Base-by-base conservation (phyloP, 2,113 vertebrate genomes). In the Piaya cayana region DNA sequence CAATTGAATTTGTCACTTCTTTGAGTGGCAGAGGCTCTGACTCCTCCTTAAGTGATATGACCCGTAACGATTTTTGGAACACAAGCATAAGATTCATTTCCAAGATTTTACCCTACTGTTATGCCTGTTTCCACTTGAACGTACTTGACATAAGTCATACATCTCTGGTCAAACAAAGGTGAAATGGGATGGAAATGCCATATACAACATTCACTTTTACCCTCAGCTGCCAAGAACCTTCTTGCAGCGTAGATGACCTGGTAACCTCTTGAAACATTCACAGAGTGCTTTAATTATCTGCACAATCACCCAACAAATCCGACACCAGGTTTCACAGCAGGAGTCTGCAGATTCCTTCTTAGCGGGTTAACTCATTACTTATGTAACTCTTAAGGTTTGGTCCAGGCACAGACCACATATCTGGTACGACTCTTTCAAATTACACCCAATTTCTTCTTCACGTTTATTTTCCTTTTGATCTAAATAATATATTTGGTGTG, bases 1-100 rank as follows among this genome's bases (percentile, higher is more conserved):
- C 42, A 79, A 88, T 30, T 95, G 75, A 84, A 93, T 90, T 86
- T 90, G 70, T 94, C 83, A 81, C 88, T 79, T 39, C 67, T 96
- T 63, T 87, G 59, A 90, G 83, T 37, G 60, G 47, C 65, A 88
- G 25, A 52, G n/a, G 69, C 37, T 92, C 87, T 55, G 80, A 52
- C 53, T 89, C 72, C 59, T 58, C 72, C 59, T 91, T 82, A 29
- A 82, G 37, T 32, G 81, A 82, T 43, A 8, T 94, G 82, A 92
- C 87, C 86, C 82, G 23, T 37, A 84, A 58, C 13, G 3, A 80
- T 47, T 89, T 76, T 55, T 81, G 25, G 75, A 91, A 92, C 32
- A 81, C 15, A 43, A 90, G 56, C 19, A 65, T 60, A 71, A 74
- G 30, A 79, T 72, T 68, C 15, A 30, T 42, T 93, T 70, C 87